A percentile compares a stretch with the other conserved stretches of the same genome.
phyloP scores from a whole-genome alignment of 2,797 vertebrate species.

The Acanthornis magna region DNA sequence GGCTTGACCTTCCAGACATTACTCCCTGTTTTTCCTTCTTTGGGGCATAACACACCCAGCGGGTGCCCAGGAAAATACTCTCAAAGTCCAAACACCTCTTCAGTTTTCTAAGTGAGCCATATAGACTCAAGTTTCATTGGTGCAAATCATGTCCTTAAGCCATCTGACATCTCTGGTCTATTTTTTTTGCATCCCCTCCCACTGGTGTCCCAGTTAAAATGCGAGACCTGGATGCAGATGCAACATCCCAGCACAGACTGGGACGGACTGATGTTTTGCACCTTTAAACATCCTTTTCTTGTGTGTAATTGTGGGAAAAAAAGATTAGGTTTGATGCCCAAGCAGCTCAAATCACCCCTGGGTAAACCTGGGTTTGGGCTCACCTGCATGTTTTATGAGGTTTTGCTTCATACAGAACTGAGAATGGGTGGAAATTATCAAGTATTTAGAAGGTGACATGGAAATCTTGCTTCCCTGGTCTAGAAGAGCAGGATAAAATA shows the following conservation, averaged over 20 bases:
- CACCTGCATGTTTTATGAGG: neutral
- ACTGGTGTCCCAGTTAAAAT: neutral
- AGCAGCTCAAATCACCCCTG: neutral
- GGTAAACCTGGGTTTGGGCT: neutral
- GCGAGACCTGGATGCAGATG: neutral
- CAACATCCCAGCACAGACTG: neutral
- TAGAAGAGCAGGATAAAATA: neutral
- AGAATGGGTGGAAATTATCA: neutral
- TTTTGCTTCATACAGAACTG: neutral
- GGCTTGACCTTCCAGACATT: conserved; percentile 47
- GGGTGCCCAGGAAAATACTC: conserved; percentile 23
- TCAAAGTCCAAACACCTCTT: neutral
- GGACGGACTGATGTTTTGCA: too few species aligned
- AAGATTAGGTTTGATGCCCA: neutral
- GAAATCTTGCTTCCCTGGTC: neutral
- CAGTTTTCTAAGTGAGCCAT: neutral
- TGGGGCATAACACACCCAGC: conserved; percentile 9
- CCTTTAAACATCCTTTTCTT: neutral
- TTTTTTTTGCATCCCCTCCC: neutral
- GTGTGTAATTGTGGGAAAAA: neutral
- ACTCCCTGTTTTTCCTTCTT: conserved; percentile 42
- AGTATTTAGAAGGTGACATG: neutral
- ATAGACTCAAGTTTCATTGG: neutral
- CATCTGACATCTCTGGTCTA: neutral
- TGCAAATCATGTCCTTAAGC: neutral